Base-by-base conservation (phyloP, 2,888 invertebrate species). In the Tipula confusa region DNA sequence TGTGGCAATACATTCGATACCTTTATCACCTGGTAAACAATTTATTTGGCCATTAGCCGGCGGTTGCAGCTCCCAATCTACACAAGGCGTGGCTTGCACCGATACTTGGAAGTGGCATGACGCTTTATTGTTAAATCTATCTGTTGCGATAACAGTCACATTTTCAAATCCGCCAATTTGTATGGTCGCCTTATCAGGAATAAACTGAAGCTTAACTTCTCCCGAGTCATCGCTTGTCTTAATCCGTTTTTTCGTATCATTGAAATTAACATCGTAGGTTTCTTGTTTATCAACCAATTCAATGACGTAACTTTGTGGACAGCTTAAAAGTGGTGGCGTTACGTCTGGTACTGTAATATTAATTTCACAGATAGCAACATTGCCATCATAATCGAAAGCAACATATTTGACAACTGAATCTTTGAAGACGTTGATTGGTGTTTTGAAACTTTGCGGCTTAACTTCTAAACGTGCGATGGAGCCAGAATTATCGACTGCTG, bases 341-440 rank as follows among this genome's bases (percentile, higher is more conserved):
- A 97, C 95, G 89, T 98, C 97, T 33, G 96, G 96, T 9, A 97
- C 97, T 0, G 97, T 97, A 33, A 99, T 97, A 87, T 97, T 97
- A 33, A 99, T 97, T 91, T 96, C 96, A 88, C 99, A 99, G 88
- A 97, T 97, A 13, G 98, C 99, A 13, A 97, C 97, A 88, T 99
- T 99, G 86, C 98, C 98, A 87, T 98, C 98, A 87, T 96, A 97
- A 90, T 99, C 99, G 87, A 97, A 98, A 2, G 98, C 99, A 0
- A 98, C 95, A 87, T 98, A 99, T 90, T 97, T 95, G 0, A 98
- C 96, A 31, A 97, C 95, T 87, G 96, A 96, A 85, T 98, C 97
- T 87, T 96, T 94, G 89, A 98, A 97, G 11, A 97, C 93, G 88
- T 94, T 93, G 85, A 96, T 92, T 0, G 97, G 97, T 0, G 97